Conservation (phyloP, 2,113 vertebrate species). For the Danionella cerebrum region DNA sequence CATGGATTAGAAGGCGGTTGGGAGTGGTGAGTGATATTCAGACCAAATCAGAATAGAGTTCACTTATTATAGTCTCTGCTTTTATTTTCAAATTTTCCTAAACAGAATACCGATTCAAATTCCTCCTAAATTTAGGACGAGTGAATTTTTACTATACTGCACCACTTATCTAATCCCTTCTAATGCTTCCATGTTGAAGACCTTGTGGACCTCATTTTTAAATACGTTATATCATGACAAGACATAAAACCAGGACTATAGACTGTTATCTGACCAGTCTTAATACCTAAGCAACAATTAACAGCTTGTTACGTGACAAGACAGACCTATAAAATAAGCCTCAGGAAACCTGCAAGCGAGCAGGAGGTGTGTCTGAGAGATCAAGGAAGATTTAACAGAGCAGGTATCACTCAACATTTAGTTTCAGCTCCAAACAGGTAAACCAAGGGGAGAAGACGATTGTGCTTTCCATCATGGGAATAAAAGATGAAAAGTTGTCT, state of each 20-base stretch:
- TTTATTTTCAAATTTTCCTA: too few species aligned
- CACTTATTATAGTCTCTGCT: too few species aligned
- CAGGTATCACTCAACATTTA: neutral
- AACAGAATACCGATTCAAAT: too few species aligned
- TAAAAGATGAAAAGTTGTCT: neutral
- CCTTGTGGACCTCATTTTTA: too few species aligned
- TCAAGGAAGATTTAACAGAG: neutral
- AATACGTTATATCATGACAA: neutral
- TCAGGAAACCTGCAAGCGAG: neutral
- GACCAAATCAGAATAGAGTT: too few species aligned
- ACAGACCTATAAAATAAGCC: neutral
- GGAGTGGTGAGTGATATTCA: too few species aligned
- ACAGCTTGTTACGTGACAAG: neutral
- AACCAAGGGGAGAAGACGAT: neutral
- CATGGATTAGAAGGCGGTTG: too few species aligned
- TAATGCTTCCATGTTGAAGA: too few species aligned
- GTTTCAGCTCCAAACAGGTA: neutral
- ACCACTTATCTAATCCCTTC: too few species aligned
- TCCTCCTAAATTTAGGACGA: too few species aligned
- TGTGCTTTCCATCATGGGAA: slow-evolving; percentile 18
- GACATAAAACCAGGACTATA: neutral
- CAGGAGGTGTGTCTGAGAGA: neutral
- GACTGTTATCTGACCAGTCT: neutral
- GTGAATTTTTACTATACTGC: too few species aligned
- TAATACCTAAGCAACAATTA: neutral